Conservation (phyloP, 35 echinoderm and acorn worm genomes). For the Anneissia japonica region DNA sequence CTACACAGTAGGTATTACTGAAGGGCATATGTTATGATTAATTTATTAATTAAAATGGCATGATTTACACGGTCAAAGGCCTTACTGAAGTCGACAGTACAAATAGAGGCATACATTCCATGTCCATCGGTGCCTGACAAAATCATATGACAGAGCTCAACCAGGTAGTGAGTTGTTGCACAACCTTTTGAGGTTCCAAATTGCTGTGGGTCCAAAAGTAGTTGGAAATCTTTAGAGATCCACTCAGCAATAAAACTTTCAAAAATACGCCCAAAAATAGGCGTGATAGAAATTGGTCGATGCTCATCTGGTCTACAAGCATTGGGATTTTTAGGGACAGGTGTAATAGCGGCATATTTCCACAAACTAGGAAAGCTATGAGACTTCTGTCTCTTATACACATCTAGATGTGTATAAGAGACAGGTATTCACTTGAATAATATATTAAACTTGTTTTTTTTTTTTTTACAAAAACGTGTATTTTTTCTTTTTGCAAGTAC, state of each 20-base stretch:
- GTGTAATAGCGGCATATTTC: neutral
- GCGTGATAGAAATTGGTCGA: constrained; percentile 19
- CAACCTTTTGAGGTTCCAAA: constrained; percentile 24
- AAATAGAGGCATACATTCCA: neutral
- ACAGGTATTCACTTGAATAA: too few species aligned
- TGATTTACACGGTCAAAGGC: constrained; percentile 32
- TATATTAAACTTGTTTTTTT: too few species aligned
- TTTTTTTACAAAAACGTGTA: too few species aligned
- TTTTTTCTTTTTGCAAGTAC: too few species aligned
- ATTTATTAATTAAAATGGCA: constrained; percentile 6
- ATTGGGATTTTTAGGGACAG: neutral
- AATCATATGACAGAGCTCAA: constrained; percentile 14
- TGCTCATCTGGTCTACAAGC: neutral
- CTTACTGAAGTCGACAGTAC: constrained; percentile 25
- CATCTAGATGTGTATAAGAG: too few species aligned
- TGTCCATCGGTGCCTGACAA: constrained; percentile 13
- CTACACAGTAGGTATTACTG: constrained; percentile 13
- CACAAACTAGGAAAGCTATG: neutral
- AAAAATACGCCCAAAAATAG: constrained; percentile 4
- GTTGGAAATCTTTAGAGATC: constrained; percentile 15
- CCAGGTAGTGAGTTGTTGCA: constrained; percentile 22
- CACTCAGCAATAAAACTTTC: constrained; percentile 31
- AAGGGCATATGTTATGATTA: too few species aligned
- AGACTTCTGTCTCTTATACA: too few species aligned
- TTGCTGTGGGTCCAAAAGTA: neutral